Base-by-base conservation (phyloP, 2,888 invertebrate species). In the Campaea margaritaria region DNA sequence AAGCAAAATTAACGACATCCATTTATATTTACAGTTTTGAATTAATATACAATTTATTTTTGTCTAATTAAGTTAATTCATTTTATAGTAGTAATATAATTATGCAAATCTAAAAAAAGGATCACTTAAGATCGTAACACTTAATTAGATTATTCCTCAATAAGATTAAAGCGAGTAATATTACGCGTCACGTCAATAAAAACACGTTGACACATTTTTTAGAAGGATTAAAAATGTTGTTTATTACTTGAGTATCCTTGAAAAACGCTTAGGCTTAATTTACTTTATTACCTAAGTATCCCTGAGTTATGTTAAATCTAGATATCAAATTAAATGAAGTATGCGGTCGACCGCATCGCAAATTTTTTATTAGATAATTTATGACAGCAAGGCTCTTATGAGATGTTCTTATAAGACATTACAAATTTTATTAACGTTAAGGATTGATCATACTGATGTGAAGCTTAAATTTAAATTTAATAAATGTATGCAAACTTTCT, bases 131-230 rank as follows among this genome's bases (percentile, higher is more conserved):
- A 16, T 11, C 12, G 12, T 16, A 36, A 47, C 12, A 12, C 45
- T 31, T 45, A 57, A 57, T 50, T 16, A 44, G 39, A 42, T 45
- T 21, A 36, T 31, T 47, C 47, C 38, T 38, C 44, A 39, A 47
- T 28, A 27, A 21, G 21, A 38, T 21, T 11, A 12, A 58, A 48
- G 57, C 13, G 8, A 46, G 43, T 64, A 68, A 21, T 67, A 67
- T 64, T 57, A 43, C 62, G 31, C 39, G 51, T 36, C 42, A 48
- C 41, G 48, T 42, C 47, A 58, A 61, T 68, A 65, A 62, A 68
- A 60, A 12, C 43, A 49, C 62, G 64, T 63, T 68, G 64, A 68
- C 64, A 68, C 57, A 51, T 62, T 56, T 21, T n/a, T n/a, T n/a
- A n/a, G 34, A 59, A 53, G 48, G 57, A 61, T 64, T 65, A 63